These are phyloP conservation scores for Drosophila punjabiensis DNA, from an alignment of 1,140 invertebrate species.

Conservation along the genomic window DNA sequence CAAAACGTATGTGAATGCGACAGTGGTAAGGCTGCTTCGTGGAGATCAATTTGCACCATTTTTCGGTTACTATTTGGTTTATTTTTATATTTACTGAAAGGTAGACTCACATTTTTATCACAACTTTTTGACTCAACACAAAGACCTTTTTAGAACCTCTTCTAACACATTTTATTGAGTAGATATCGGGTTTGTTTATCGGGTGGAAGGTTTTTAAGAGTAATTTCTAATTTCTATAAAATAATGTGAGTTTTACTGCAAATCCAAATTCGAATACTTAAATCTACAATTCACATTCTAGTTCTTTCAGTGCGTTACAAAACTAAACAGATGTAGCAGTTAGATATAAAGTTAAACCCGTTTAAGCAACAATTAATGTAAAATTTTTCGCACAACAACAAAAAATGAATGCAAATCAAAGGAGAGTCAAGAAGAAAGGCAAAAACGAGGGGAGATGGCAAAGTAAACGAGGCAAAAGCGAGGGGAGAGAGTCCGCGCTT, in stretches of 20 bases:
- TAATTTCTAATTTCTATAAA: too few relatives aligned
- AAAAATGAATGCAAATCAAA: slow-evolving; percentile 66
- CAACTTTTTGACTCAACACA: too few relatives aligned
- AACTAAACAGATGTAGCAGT: slow-evolving; percentile 35
- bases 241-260: too few relatives aligned
- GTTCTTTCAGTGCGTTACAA: slow-evolving; percentile 7
- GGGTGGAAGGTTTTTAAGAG: neutral
- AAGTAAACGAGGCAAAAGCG: slow-evolving; percentile 4
- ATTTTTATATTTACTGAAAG: neutral
- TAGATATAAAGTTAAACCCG: slow-evolving; percentile 39
- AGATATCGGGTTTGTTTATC: neutral
- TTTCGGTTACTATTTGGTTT: neutral
- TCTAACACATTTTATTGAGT: slow-evolving; percentile 5
- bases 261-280: too few relatives aligned
- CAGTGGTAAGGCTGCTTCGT: neutral
- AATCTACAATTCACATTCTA: neutral
- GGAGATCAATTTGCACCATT: neutral
- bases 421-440: slow-evolving; percentile 31
- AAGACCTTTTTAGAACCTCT: neutral
- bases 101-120: too few relatives aligned
- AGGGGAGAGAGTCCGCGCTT: slow-evolving; percentile 6
- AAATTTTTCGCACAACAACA: slow-evolving; percentile 36
- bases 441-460: slow-evolving; percentile 13
- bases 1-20: neutral
- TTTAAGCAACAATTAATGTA: slow-evolving; percentile 72